Evolutionary conservation across 1,140 invertebrate species (phyloP).

Genomic region (Meteorus sp.): DNA sequence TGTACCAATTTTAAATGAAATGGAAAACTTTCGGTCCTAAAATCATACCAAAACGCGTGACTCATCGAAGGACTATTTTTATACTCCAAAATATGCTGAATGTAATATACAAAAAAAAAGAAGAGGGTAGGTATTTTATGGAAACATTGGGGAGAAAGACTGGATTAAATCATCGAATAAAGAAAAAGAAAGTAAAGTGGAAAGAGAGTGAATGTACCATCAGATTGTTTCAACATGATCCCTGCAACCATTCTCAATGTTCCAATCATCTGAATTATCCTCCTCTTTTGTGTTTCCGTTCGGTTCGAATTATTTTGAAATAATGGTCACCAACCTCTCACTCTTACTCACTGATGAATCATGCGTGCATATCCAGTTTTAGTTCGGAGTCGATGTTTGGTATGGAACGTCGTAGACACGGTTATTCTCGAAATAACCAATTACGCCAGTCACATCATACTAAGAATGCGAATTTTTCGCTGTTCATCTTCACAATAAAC

Average conservation of each 20-base stretch:
- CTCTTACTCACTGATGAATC: constrained; percentile 8
- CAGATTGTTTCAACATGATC: background rate
- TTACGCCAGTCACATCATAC: background rate
- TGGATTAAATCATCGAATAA: too few relatives aligned
- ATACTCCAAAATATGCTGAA: too few relatives aligned
- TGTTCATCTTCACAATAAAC: background rate
- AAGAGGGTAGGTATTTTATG: too few relatives aligned
- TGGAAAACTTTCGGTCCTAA: too few relatives aligned
- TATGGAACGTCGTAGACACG: background rate
- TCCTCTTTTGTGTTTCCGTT: constrained; percentile 29
- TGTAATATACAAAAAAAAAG: too few relatives aligned
- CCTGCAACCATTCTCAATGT: constrained; percentile 1
- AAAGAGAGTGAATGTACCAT: background rate
- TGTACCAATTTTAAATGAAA: too few relatives aligned
- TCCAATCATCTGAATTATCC: constrained; percentile 30
- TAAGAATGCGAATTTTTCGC: background rate
- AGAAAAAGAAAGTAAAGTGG: background rate
- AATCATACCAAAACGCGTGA: too few relatives aligned
- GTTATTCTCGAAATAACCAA: constrained; percentile 16
- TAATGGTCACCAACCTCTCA: constrained; percentile 16
- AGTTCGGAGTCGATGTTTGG: constrained; percentile 15
- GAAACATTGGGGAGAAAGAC: too few relatives aligned
- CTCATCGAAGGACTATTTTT: too few relatives aligned
- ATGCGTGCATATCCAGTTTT: constrained; percentile 13
- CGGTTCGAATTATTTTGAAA: constrained; percentile 24